Conservation (phyloP, 2,888 invertebrate genomes). For the Carabus problematicus region DNA sequence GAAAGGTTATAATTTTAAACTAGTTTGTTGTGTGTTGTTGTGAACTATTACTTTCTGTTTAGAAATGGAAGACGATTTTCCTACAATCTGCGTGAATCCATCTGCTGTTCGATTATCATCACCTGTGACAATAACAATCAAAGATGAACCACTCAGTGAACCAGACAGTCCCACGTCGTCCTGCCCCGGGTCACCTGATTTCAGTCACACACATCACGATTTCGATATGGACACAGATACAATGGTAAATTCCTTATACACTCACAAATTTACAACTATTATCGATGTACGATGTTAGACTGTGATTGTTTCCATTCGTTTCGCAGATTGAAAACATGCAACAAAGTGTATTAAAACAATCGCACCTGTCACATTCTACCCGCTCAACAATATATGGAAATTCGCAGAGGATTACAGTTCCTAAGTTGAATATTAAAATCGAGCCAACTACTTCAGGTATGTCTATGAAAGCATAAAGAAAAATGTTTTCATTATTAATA, state of each 20-base stretch:
- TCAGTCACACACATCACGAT: constrained; percentile 48
- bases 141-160: constrained; percentile 79
- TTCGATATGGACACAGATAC: constrained; percentile 51
- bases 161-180: constrained; percentile 76
- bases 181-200: constrained; percentile 71
- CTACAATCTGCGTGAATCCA: constrained; percentile 76
- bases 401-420: constrained; percentile 60
- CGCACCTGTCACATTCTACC: constrained; percentile 54
- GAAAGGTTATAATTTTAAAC: too few relatives aligned
- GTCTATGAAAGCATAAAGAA: constrained; percentile 30
- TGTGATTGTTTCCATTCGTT: constrained; percentile 37
- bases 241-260: constrained; percentile 21
- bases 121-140: constrained; percentile 63
- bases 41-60: too few relatives aligned
- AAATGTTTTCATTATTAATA: constrained; percentile 11
- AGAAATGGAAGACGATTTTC: constrained; percentile 93
- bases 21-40: too few relatives aligned
- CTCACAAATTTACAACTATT: too few relatives aligned
- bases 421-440: constrained; percentile 77
- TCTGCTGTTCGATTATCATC: constrained; percentile 60
- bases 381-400: constrained; percentile 49
- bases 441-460: constrained; percentile 64
- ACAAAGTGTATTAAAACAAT: constrained; percentile 63
- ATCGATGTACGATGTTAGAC: too few relatives aligned
- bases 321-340: constrained; percentile 68